phyloP scores from a whole-genome alignment of 2,113 vertebrate species.

The Prolemur simus region DNA sequence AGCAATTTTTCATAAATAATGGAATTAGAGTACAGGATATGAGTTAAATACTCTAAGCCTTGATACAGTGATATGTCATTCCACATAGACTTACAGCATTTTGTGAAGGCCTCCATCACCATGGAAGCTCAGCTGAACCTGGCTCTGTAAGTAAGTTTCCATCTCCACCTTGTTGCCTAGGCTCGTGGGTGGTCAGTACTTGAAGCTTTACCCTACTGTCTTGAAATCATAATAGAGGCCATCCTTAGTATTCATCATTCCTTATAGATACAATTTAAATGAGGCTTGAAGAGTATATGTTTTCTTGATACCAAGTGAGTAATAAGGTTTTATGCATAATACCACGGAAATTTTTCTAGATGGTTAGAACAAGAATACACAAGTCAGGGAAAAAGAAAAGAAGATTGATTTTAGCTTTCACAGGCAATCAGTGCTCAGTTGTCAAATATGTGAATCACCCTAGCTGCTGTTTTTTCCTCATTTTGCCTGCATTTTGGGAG shows the following conservation, averaged over 20 bases:
- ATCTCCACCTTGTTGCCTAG: neutral
- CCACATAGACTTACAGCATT: neutral
- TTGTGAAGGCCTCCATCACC: neutral
- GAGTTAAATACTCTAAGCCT: neutral
- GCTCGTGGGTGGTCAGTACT: constrained; percentile 50
- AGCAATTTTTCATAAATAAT: neutral
- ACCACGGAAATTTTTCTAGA: constrained; percentile 55
- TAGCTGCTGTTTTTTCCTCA: neutral
- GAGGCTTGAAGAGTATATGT: constrained; percentile 63
- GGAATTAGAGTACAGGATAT: no score
- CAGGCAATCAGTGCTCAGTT: neutral
- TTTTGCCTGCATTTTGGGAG: neutral
- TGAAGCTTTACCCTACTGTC: neutral
- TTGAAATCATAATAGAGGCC: constrained; percentile 55
- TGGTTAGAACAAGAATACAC: constrained; percentile 56
- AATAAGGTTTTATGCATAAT: constrained; percentile 52
- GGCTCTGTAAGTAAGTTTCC: neutral
- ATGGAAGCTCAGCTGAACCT: neutral
- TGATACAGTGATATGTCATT: neutral
- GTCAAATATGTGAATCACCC: neutral
- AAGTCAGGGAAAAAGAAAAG: constrained; percentile 23
- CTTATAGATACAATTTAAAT: constrained; percentile 69
- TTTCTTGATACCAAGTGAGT: constrained; percentile 61
- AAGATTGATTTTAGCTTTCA: constrained; percentile 5
- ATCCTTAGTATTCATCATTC: constrained; percentile 53